These are phyloP conservation scores for Euzophera pinguis DNA, from an alignment of 2,888 invertebrate species.

Conservation along the genomic window DNA sequence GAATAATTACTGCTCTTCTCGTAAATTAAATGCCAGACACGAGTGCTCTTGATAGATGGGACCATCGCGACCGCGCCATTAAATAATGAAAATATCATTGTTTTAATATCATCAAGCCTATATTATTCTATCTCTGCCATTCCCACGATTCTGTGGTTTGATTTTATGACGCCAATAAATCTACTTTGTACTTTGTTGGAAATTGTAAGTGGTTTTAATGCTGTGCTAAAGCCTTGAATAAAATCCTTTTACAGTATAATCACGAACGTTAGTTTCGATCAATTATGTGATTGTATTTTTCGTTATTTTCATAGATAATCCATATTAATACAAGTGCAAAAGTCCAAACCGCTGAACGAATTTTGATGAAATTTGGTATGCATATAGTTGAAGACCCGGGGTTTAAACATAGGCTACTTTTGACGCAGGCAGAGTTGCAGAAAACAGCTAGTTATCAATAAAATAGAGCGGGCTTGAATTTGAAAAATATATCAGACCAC, in stretches of 20 bases:
- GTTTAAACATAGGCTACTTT: too few relatives aligned
- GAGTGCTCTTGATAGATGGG: slow-evolving; percentile 17
- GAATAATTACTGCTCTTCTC: slow-evolving; percentile 8
- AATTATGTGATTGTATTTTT: too few relatives aligned
- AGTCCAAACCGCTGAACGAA: too few relatives aligned
- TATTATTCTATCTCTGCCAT: slow-evolving; percentile 3
- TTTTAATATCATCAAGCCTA: slow-evolving; percentile 7
- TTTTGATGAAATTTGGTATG: too few relatives aligned
- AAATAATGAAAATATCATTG: slow-evolving; percentile 13
- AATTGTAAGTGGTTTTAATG: background rate
- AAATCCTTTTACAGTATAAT: background rate
- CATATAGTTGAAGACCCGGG: too few relatives aligned
- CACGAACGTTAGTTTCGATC: too few relatives aligned
- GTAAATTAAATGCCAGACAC: slow-evolving; percentile 11
- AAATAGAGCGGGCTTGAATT: too few relatives aligned
- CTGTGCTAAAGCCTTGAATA: background rate
- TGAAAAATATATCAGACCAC: too few relatives aligned
- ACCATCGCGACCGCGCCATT: slow-evolving; percentile 6
- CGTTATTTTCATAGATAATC: too few relatives aligned
- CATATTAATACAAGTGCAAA: too few relatives aligned
- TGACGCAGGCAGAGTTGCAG: too few relatives aligned
- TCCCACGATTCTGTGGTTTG: background rate
- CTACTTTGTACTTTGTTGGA: background rate
- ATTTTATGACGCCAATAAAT: slow-evolving; percentile 3
- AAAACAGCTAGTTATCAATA: too few relatives aligned